Evolutionary conservation across 64 coral and sea anemone genomes (phyloP), one percentile per base, ranked within the genome.

Genomic region (Pocillopora damicornis): DNA sequence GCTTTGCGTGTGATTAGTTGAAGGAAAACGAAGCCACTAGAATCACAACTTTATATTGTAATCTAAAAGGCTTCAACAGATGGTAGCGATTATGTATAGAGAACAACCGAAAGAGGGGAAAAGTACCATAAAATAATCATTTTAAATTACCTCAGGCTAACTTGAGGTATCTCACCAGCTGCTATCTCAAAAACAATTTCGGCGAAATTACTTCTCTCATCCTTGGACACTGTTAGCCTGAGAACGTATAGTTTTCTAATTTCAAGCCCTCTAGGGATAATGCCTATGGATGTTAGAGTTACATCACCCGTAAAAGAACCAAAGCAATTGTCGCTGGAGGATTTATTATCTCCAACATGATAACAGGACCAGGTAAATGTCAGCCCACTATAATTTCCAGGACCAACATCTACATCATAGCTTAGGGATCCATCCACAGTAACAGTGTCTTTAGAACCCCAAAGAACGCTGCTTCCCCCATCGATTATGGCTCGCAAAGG

Each of bases 321-420:
- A 23, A 71, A 84, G 17, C 63, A 84, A 38, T 71, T 20, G 25
- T 23, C 18, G 37, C 18, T 72, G 2, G 25, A 37, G 9, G 64
- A 71, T 0, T 2, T 65, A 67, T 83, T 83, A 30, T 80, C 60
- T 62, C 10, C 15, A 10, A 13, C 23, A 65, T 82, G 34, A 45
- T 22, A 9, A 57, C 81, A 84, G 13, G 81, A 84, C 81, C 81
- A 84, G 14, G 8, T 71, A 22, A 84, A 84, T 15, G 2, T 84
- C 6, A 71, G 35, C 2, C 81, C 81, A 71, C 37, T 58, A 20
- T 71, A 35, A 9, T 16, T 84, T 72, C 81, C 81, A 57, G 81
- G 81, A 37, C 81, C 81, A 71, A 84, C 56, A n/a, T 84, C 81
- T 14, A 13, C 81, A 37, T 84, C 81, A 71, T 72, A 84, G 57